These are phyloP conservation scores for Agonum fuliginosum DNA, from an alignment of 2,888 invertebrate genomes.

Conservation along the genomic window DNA sequence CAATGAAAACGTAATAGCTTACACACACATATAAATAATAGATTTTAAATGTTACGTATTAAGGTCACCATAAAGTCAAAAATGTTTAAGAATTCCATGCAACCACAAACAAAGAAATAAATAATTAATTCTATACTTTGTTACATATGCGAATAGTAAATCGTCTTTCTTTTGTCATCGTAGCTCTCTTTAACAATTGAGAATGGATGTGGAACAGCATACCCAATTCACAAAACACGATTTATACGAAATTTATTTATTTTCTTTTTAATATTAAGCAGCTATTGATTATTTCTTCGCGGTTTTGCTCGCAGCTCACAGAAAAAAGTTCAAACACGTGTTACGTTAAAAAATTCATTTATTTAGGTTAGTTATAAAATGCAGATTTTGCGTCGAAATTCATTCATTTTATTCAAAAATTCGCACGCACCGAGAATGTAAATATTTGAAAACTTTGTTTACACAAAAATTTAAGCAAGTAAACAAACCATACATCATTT, in stretches of 20 bases:
- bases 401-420: not conserved
- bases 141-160: not conserved
- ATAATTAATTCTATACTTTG: conserved; percentile 17
- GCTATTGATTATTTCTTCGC: not conserved
- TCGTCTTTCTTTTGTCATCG: not conserved
- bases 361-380: not conserved
- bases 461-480: not conserved
- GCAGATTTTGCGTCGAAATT: not conserved
- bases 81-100: conserved; percentile 6
- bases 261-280: not conserved
- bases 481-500: not conserved
- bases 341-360: not conserved
- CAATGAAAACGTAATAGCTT: too few relatives aligned
- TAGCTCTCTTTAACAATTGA: not conserved
- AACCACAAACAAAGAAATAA: conserved; percentile 10
- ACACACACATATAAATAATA: too few relatives aligned
- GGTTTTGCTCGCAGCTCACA: not conserved
- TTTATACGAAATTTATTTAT: not conserved
- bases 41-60: not conserved
- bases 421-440: not conserved
- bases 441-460: not conserved
- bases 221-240: not conserved
- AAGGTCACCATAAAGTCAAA: conserved; percentile 33
- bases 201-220: not conserved
- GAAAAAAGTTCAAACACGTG: not conserved